A percentile compares a stretch with the other conserved stretches of the same genome.
These are phyloP conservation scores for Hyposoter didymator DNA, from an alignment of 2,888 invertebrate species.

Conservation along the genomic window DNA sequence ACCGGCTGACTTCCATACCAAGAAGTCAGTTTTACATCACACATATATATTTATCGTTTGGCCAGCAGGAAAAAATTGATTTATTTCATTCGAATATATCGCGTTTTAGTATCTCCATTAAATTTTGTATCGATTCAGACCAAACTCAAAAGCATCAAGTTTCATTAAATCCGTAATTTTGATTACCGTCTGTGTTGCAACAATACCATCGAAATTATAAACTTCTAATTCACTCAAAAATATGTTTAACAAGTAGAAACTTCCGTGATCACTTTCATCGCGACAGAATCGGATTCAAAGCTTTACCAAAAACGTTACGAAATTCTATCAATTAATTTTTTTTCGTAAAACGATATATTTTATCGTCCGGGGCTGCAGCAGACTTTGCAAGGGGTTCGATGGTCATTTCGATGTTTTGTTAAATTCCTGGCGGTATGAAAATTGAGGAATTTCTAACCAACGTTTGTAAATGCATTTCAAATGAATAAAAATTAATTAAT, in stretches of 20 bases:
- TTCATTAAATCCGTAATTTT: background rate
- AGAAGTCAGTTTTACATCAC: conserved; percentile 56
- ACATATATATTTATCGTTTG: conserved; percentile 25
- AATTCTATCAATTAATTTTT: background rate
- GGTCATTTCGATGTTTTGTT: background rate
- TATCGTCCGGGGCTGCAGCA: background rate
- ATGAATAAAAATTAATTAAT: background rate
- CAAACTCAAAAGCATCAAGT: background rate
- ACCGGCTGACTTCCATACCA: conserved; percentile 58
- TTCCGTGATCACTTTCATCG: background rate
- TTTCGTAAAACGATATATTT: background rate
- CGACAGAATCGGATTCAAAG: background rate
- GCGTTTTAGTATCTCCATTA: background rate
- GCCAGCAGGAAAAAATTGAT: conserved; percentile 4
- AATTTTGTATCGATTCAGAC: background rate
- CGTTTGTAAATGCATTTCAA: background rate
- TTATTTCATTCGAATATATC: conserved; percentile 20
- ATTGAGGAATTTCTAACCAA: background rate
- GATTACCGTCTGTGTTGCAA: background rate
- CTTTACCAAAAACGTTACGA: background rate
- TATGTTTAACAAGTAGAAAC: background rate
- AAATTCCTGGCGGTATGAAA: background rate
- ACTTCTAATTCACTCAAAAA: no score
- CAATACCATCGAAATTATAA: background rate
- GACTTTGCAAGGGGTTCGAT: background rate